phyloP scores from a whole-genome alignment of 2,797 vertebrate genomes.

The Crypturellus tataupa region DNA sequence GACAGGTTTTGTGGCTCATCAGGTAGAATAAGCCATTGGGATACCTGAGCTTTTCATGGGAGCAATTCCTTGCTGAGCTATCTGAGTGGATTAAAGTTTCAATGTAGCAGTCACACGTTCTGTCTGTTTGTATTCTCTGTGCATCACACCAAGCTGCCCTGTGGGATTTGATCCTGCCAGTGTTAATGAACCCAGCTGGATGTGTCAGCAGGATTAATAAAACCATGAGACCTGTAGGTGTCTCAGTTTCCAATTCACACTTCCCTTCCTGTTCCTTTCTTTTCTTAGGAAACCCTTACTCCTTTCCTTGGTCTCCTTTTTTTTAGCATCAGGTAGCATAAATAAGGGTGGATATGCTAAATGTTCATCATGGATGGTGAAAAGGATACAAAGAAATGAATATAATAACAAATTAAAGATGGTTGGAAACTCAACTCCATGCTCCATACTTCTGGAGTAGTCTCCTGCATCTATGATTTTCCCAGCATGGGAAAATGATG shows the following conservation, averaged over 20 bases:
- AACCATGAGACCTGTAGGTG: background rate
- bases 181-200: slow-evolving; percentile 45
- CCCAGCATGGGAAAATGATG: background rate
- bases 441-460: background rate
- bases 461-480: background rate
- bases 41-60: slow-evolving; percentile 34
- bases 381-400: background rate
- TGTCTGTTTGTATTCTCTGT: slow-evolving; percentile 53
- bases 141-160: background rate
- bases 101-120: slow-evolving; percentile 27
- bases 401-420: background rate
- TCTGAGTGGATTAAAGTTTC: slow-evolving; percentile 58
- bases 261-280: background rate
- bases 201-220: background rate
- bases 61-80: slow-evolving; percentile 40
- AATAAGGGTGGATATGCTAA: background rate
- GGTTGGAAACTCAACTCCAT: background rate
- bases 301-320: background rate
- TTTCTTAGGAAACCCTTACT: background rate
- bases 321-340: background rate
- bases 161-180: slow-evolving; percentile 32
- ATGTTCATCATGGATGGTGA: background rate
- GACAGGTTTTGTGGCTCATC: background rate
- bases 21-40: background rate
- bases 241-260: background rate